These are phyloP conservation scores for Nebria salina DNA, from an alignment of 2,888 invertebrate genomes.

Conservation along the genomic window DNA sequence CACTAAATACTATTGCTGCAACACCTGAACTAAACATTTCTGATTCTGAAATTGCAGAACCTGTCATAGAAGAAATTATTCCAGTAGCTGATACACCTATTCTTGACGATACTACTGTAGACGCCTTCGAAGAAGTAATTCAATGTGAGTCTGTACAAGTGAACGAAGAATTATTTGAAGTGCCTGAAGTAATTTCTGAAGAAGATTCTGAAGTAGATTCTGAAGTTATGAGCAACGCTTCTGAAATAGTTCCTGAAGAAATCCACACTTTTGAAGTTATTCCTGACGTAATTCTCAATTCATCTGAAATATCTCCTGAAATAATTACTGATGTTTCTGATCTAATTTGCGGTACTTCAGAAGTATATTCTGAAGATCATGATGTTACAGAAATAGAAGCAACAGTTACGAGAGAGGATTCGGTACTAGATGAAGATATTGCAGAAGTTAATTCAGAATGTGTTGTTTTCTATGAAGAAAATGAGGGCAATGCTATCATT, in stretches of 20 bases:
- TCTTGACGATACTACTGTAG: not conserved
- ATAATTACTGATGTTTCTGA: too few relatives aligned
- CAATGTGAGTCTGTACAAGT: not conserved
- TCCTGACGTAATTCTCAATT: too few relatives aligned
- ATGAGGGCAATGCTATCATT: not conserved
- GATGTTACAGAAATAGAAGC: conserved; percentile 5
- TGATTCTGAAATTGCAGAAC: not conserved
- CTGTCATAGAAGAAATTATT: not conserved
- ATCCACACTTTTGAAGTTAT: too few relatives aligned
- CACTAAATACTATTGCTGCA: not conserved
- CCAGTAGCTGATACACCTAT: not conserved
- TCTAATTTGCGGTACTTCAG: not conserved
- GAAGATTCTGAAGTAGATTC: too few relatives aligned
- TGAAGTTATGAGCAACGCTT: too few relatives aligned
- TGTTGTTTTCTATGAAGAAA: not conserved
- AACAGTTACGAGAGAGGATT: not conserved
- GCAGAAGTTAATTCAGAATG: not conserved
- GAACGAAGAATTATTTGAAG: too few relatives aligned
- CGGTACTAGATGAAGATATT: not conserved
- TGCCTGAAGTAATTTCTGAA: not conserved
- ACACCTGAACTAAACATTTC: not conserved
- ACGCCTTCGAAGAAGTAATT: not conserved
- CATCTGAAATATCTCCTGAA: too few relatives aligned
- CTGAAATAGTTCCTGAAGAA: too few relatives aligned
- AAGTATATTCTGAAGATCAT: not conserved